Evolutionary conservation across 2,888 invertebrate genomes (phyloP).

Genomic region (Andrena bicolor): DNA sequence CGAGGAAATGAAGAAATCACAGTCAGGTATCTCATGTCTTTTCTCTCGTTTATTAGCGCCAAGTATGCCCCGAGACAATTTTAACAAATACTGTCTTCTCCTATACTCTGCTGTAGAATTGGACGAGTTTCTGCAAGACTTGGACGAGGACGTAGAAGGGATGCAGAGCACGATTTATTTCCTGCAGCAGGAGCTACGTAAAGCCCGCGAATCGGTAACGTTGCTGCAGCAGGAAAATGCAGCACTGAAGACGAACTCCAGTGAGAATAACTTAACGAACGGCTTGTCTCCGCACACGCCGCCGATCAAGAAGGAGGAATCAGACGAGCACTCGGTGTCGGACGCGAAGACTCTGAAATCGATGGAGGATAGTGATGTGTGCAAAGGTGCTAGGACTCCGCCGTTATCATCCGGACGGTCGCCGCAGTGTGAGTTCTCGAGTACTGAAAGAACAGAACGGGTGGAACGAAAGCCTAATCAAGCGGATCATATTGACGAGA

Average conservation of each 20-base stretch:
- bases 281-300: slow-evolving; percentile 82
- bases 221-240: slow-evolving; percentile 88
- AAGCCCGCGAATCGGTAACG: slow-evolving; percentile 90
- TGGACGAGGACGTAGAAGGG: slow-evolving; percentile 99
- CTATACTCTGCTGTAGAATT: slow-evolving; percentile 88
- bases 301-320: slow-evolving; percentile 79
- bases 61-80: background rate
- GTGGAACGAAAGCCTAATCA: slow-evolving; percentile 72
- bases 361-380: slow-evolving; percentile 77
- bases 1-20: slow-evolving; percentile 98
- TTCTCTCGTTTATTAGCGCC: background rate
- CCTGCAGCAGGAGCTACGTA: slow-evolving; percentile 96
- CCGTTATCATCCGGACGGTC: slow-evolving; percentile 75
- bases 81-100: background rate
- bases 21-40: slow-evolving; percentile 89
- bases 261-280: slow-evolving; percentile 79
- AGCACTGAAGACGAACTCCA: slow-evolving; percentile 75
- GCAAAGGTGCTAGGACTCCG: slow-evolving; percentile 81
- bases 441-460: slow-evolving; percentile 76
- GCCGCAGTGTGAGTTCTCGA: slow-evolving; percentile 74
- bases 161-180: slow-evolving; percentile 99
- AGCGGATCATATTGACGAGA: slow-evolving; percentile 82
- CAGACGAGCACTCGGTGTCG: slow-evolving; percentile 55
- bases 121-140: slow-evolving; percentile 97
- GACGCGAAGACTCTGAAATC: slow-evolving; percentile 63